Conservation (phyloP, 2,113 vertebrate genomes). For the Heterotis niloticus region DNA sequence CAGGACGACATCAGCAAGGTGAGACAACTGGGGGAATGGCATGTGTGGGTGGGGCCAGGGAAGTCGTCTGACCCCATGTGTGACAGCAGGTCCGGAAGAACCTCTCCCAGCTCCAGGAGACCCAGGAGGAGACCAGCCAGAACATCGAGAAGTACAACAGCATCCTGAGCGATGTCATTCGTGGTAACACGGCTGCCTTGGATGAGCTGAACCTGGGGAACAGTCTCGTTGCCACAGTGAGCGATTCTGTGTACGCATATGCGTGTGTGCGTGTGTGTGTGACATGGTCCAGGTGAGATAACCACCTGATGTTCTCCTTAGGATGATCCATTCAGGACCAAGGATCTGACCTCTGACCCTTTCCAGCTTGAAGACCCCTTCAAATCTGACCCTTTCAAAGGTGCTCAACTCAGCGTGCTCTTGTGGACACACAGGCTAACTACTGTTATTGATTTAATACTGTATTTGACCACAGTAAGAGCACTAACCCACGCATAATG, state of each 20-base stretch:
- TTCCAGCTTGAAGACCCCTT: conserved; percentile 93
- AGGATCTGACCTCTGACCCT: conserved; percentile 76
- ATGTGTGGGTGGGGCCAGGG: background rate
- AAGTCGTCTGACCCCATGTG: background rate
- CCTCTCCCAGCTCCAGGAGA: conserved; percentile 80
- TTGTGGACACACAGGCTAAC: background rate
- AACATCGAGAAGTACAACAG: conserved; percentile 76
- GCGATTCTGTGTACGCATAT: background rate
- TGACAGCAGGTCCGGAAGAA: conserved; percentile 78
- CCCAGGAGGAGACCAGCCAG: conserved; percentile 74
- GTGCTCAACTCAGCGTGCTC: conserved; percentile 52
- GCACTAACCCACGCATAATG: too few relatives aligned
- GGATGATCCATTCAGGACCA: conserved; percentile 85
- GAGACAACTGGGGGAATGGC: background rate
- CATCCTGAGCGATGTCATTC: conserved; percentile 63
- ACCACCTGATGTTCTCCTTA: conserved; percentile 45
- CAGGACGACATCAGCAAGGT: conserved; percentile 96
- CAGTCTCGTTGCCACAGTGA: background rate
- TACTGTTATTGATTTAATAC: background rate
- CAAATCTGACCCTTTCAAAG: conserved; percentile 82
- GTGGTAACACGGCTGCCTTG: conserved; percentile 68
- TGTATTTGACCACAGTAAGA: background rate
- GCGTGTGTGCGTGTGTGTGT: background rate
- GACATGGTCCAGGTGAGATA: background rate
- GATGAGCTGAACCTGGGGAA: conserved; percentile 61